These are phyloP conservation scores for Cheilosia grossa DNA, from an alignment of 2,888 invertebrate species.

Conservation along the genomic window DNA sequence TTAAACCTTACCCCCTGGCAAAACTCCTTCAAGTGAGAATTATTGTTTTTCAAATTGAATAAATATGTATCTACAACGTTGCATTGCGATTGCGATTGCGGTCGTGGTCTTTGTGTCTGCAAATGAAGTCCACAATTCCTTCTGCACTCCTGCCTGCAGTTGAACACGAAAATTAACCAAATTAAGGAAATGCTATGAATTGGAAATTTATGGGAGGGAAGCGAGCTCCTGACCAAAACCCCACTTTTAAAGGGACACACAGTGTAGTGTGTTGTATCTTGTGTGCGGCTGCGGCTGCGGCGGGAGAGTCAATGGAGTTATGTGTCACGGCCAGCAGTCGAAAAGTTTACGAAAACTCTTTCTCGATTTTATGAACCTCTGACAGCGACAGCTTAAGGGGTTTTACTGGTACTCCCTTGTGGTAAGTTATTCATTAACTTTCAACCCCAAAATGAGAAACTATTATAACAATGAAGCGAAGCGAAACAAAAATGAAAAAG, in stretches of 20 bases:
- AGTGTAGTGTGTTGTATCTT: background rate
- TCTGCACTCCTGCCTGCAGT: slow-evolving; percentile 53
- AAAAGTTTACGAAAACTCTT: slow-evolving; percentile 41
- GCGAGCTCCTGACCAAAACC: background rate
- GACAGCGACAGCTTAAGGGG: slow-evolving; percentile 67
- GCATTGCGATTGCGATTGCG: slow-evolving; percentile 10
- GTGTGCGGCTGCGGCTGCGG: background rate
- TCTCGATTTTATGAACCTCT: slow-evolving; percentile 31
- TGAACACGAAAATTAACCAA: slow-evolving; percentile 70
- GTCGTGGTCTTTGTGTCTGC: slow-evolving; percentile 25
- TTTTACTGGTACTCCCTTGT: slow-evolving; percentile 49
- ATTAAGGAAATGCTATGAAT: slow-evolving; percentile 58
- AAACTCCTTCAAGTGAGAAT: slow-evolving; percentile 62
- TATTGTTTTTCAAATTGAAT: slow-evolving; percentile 67
- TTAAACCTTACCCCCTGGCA: background rate
- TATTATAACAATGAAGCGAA: slow-evolving; percentile 12
- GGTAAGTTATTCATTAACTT: slow-evolving; percentile 73
- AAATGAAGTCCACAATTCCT: slow-evolving; percentile 37
- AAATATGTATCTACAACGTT: slow-evolving; percentile 51
- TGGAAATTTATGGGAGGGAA: slow-evolving; percentile 38
- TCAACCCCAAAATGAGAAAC: slow-evolving; percentile 56
- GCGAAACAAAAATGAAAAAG: slow-evolving; percentile 13
- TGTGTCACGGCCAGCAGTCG: slow-evolving; percentile 62
- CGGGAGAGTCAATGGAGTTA: slow-evolving; percentile 63
- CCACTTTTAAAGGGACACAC: background rate